phyloP scores from a whole-genome alignment of 1,140 invertebrate genomes.

The Pygmarrhopalites habei region DNA sequence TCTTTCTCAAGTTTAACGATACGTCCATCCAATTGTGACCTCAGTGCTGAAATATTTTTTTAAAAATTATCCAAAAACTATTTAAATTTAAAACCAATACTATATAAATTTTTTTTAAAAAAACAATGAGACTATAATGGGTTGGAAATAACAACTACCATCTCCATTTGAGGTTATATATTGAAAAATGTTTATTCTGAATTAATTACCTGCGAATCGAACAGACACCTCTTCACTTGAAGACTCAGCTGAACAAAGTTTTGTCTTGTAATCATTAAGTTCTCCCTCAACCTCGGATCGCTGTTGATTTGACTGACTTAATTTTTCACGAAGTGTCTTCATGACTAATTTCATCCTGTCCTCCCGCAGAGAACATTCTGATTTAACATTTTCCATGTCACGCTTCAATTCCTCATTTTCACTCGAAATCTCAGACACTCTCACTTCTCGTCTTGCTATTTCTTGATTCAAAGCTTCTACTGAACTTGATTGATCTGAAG shows the following conservation, averaged over 20 bases:
- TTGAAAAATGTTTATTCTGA: neutral
- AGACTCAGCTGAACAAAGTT: slow-evolving; percentile 37
- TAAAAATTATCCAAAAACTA: neutral
- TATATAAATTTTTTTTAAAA: neutral
- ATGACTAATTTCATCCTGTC: slow-evolving; percentile 64
- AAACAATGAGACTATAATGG: neutral
- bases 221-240: slow-evolving; percentile 40
- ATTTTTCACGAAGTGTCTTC: slow-evolving; percentile 62
- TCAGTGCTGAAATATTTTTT: slow-evolving; percentile 46
- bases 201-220: slow-evolving; percentile 26
- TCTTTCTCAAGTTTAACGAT: slow-evolving; percentile 68
- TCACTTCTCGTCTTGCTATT: slow-evolving; percentile 20
- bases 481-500: slow-evolving; percentile 47
- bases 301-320: slow-evolving; percentile 58
- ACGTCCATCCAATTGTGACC: slow-evolving; percentile 63
- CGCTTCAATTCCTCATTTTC: slow-evolving; percentile 54
- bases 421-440: slow-evolving; percentile 55
- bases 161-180: neutral
- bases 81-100: neutral
- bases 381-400: slow-evolving; percentile 62
- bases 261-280: slow-evolving; percentile 51
- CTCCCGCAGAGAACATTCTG: slow-evolving; percentile 57
- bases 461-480: slow-evolving; percentile 38
- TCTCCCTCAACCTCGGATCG: slow-evolving; percentile 56
- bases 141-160: neutral